These are phyloP conservation scores for Andricus grossulariae DNA, from an alignment of 1,140 invertebrate species.

Conservation along the genomic window DNA sequence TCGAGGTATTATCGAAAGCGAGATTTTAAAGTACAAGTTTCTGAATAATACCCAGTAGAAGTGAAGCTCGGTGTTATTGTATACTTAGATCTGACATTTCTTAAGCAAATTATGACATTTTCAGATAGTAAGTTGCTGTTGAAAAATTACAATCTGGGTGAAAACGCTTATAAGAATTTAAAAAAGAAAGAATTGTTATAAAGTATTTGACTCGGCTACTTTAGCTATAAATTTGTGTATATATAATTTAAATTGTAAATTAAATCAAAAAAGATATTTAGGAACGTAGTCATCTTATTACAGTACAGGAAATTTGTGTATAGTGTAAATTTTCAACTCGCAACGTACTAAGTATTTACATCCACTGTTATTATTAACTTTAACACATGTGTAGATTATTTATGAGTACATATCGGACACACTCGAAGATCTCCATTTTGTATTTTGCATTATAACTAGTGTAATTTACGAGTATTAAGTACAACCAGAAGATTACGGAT, in stretches of 20 bases:
- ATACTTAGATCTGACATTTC: constrained; percentile 3
- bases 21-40: constrained; percentile 57
- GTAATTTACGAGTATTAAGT: background rate
- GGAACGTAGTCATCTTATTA: too few relatives aligned
- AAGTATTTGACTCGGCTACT: constrained; percentile 11
- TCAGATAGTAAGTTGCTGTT: background rate
- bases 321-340: background rate
- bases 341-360: background rate
- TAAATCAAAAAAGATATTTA: background rate
- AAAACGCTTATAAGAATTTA: background rate
- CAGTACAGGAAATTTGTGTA: too few relatives aligned
- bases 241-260: constrained; percentile 7
- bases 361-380: constrained; percentile 4
- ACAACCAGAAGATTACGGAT: too few relatives aligned
- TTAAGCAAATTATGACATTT: constrained; percentile 3
- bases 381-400: background rate
- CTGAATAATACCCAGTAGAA: constrained; percentile 28
- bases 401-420: background rate
- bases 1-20: constrained; percentile 6
- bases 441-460: background rate
- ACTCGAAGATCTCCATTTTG: constrained; percentile 23
- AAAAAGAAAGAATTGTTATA: background rate
- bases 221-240: constrained; percentile 1
- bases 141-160: background rate
- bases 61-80: constrained; percentile 25